These are phyloP conservation scores for Tortricodes alternella DNA, from an alignment of 2,888 invertebrate species.

Conservation along the genomic window DNA sequence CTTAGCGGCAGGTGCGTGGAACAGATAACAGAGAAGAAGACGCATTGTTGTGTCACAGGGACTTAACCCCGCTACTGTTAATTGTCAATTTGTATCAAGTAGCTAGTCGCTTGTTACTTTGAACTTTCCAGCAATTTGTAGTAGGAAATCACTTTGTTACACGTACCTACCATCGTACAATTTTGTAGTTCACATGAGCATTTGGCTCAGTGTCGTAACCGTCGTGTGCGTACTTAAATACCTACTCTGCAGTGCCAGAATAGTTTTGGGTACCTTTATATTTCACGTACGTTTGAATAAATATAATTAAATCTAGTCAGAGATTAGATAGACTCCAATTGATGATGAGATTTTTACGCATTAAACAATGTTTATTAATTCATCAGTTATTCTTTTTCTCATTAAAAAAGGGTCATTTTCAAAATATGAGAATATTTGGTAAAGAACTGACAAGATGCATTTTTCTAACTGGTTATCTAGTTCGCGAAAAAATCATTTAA, in stretches of 20 bases:
- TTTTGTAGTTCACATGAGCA: constrained; percentile 12
- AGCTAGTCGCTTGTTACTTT: constrained; percentile 25
- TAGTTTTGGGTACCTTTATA: neutral
- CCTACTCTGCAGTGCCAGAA: neutral
- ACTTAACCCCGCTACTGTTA: constrained; percentile 42
- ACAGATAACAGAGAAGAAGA: constrained; percentile 55
- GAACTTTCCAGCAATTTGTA: constrained; percentile 20
- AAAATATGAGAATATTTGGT: too few relatives aligned
- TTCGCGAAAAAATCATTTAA: too few relatives aligned
- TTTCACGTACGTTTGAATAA: neutral
- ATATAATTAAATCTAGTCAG: too few relatives aligned
- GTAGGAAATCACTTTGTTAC: constrained; percentile 27
- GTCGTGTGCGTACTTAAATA: neutral
- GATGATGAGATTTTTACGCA: too few relatives aligned
- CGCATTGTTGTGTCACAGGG: constrained; percentile 49
- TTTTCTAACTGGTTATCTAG: too few relatives aligned
- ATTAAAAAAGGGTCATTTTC: too few relatives aligned
- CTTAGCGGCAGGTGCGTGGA: constrained; percentile 62
- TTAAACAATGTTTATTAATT: too few relatives aligned
- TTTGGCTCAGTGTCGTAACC: neutral
- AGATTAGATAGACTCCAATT: too few relatives aligned
- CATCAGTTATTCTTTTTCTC: too few relatives aligned
- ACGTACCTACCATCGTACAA: constrained; percentile 20
- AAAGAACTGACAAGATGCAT: too few relatives aligned
- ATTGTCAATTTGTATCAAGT: constrained; percentile 30